These are phyloP conservation scores for Hypolimnas misippus DNA, from an alignment of 2,888 invertebrate species.

Conservation along the genomic window DNA sequence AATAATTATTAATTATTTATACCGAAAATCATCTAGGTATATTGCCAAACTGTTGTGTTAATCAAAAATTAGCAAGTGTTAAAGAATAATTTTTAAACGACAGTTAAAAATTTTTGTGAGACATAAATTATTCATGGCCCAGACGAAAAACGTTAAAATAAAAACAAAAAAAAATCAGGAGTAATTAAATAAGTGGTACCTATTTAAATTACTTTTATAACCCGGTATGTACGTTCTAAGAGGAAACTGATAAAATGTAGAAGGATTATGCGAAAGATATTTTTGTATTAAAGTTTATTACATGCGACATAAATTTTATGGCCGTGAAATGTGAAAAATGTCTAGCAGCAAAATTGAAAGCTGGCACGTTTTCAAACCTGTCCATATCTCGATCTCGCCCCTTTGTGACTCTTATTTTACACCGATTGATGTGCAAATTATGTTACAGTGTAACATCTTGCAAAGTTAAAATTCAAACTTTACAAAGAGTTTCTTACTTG, in stretches of 20 bases:
- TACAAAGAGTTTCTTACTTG: too few relatives aligned
- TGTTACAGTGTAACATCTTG: slow-evolving; percentile 38
- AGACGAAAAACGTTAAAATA: too few relatives aligned
- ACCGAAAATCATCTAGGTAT: too few relatives aligned
- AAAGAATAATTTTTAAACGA: too few relatives aligned
- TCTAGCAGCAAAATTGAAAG: slow-evolving; percentile 54
- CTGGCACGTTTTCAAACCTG: slow-evolving; percentile 72
- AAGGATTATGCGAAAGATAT: slow-evolving; percentile 52
- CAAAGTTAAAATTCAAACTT: too few relatives aligned
- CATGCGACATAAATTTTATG: slow-evolving; percentile 63
- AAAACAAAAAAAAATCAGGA: too few relatives aligned
- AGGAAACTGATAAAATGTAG: slow-evolving; percentile 32
- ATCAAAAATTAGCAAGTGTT: too few relatives aligned
- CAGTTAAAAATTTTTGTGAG: too few relatives aligned
- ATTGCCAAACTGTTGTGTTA: too few relatives aligned
- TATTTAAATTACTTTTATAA: background rate
- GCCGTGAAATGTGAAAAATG: slow-evolving; percentile 67
- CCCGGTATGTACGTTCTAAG: background rate
- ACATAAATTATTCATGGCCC: too few relatives aligned
- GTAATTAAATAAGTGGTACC: too few relatives aligned
- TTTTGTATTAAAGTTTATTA: slow-evolving; percentile 59
- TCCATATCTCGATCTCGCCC: slow-evolving; percentile 52
- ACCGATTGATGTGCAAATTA: slow-evolving; percentile 47
- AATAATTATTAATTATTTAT: too few relatives aligned
- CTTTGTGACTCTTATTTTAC: slow-evolving; percentile 50